A percentile compares a stretch with the other conserved stretches of the same genome.
Conservation (phyloP, 2,113 vertebrate genomes). For the Cyanocitta stelleri region DNA sequence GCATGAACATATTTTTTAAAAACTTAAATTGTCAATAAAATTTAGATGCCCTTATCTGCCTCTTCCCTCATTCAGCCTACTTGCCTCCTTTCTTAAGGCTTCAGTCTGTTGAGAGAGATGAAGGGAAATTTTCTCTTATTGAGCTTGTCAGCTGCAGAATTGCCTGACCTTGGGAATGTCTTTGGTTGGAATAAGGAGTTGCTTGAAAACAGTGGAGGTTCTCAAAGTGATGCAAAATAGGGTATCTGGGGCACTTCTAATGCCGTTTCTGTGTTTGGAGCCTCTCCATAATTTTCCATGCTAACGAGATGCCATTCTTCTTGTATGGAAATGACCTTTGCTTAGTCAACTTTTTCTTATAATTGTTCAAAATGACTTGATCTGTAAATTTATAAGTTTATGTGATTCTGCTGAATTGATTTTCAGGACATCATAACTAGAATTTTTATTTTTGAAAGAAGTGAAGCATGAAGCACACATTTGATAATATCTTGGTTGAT, state of each 20-base stretch:
- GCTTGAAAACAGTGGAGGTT: background rate
- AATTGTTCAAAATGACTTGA: background rate
- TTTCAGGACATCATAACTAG: background rate
- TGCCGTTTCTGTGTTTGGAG: background rate
- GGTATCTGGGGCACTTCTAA: background rate
- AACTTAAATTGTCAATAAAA: background rate
- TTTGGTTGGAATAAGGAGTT: background rate
- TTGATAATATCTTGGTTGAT: background rate
- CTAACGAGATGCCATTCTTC: background rate
- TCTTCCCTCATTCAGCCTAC: background rate
- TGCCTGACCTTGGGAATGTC: background rate
- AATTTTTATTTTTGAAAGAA: background rate
- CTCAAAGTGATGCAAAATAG: background rate
- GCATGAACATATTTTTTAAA: background rate
- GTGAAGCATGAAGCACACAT: background rate
- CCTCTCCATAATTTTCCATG: background rate
- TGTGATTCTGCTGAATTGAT: background rate
- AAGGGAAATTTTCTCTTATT: background rate
- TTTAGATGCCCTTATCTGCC: background rate
- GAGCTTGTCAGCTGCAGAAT: background rate
- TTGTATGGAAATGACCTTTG: background rate
- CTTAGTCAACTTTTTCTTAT: background rate
- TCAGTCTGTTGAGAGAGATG: background rate
- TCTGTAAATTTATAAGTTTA: background rate
- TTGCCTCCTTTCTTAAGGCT: background rate